phyloP scores from a whole-genome alignment of 2,797 vertebrate species.

The Spea hammondii region DNA sequence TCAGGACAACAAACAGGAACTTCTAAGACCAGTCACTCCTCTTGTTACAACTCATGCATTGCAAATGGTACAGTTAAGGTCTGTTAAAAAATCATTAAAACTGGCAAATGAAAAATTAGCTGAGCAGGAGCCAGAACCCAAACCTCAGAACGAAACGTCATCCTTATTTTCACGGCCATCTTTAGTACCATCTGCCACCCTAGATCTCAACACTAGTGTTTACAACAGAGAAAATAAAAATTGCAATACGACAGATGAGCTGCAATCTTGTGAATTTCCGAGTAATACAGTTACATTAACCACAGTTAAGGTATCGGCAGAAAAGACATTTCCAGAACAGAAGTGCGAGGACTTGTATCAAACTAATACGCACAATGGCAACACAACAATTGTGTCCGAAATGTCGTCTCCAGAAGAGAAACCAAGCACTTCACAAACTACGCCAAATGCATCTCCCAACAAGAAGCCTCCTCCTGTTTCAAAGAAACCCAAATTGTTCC shows the following conservation, averaged over 20 bases:
- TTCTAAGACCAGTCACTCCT: slow-evolving; percentile 69
- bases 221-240: slow-evolving; percentile 64
- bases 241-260: slow-evolving; percentile 57
- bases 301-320: slow-evolving; percentile 31
- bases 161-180: slow-evolving; percentile 53
- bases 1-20: slow-evolving; percentile 61
- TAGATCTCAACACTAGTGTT: slow-evolving; percentile 65
- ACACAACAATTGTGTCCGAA: slow-evolving; percentile 30
- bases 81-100: slow-evolving; percentile 71
- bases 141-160: slow-evolving; percentile 65
- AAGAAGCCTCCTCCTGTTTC: slow-evolving; percentile 85
- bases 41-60: slow-evolving; percentile 85
- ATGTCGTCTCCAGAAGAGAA: slow-evolving; percentile 49
- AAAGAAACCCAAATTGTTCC: slow-evolving; percentile 88
- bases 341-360: slow-evolving; percentile 12
- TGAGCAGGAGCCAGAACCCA: slow-evolving; percentile 56
- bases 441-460: slow-evolving; percentile 67
- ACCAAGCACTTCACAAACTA: slow-evolving; percentile 56
- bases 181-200: slow-evolving; percentile 65
- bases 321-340: slow-evolving; percentile 35
- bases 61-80: slow-evolving; percentile 87
- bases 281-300: slow-evolving; percentile 50
- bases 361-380: slow-evolving; percentile 52
- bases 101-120: slow-evolving; percentile 57
- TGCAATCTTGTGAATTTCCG: slow-evolving; percentile 62